Evolutionary conservation across 2,113 vertebrate species (phyloP).

Genomic region (Cygnus atratus): DNA sequence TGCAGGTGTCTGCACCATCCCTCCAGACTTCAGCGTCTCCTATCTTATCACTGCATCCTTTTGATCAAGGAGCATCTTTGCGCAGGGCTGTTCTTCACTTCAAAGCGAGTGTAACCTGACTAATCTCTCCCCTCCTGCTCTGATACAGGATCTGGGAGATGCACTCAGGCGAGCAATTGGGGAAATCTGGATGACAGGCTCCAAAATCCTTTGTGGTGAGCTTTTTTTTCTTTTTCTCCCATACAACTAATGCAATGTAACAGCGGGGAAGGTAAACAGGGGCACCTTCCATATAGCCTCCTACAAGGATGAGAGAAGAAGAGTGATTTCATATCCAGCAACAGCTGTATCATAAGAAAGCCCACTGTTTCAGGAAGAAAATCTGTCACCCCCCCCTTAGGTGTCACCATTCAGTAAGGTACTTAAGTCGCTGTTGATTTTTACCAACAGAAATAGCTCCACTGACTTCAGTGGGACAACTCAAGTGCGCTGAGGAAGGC

Average conservation of each 20-base stretch:
- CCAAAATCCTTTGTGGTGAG: not conserved
- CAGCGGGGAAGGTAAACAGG: conserved; percentile 12
- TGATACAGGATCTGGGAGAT: not conserved
- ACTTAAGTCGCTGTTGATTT: not conserved
- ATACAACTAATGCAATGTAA: conserved; percentile 13
- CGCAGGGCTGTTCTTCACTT: conserved; percentile 17
- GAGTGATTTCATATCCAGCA: not conserved
- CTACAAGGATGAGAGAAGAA: not conserved
- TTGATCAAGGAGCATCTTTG: conserved; percentile 66
- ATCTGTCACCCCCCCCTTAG: not conserved
- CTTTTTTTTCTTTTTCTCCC: not conserved
- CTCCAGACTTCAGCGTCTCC: not conserved
- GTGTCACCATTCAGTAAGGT: not conserved
- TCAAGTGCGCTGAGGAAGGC: not conserved
- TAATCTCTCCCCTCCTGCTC: not conserved
- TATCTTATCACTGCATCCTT: conserved; percentile 52
- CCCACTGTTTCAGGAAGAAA: conserved; percentile 7
- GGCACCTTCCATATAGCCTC: not conserved
- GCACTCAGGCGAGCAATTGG: not conserved
- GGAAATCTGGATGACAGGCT: conserved; percentile 10
- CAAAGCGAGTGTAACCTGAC: conserved; percentile 4
- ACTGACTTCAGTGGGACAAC: not conserved
- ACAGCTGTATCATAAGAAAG: not conserved
- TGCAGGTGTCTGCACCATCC: conserved; percentile 24
- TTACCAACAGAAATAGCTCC: conserved; percentile 32